Conservation (phyloP, 2,113 vertebrate genomes). For the Sceloporus tristichus region DNA sequence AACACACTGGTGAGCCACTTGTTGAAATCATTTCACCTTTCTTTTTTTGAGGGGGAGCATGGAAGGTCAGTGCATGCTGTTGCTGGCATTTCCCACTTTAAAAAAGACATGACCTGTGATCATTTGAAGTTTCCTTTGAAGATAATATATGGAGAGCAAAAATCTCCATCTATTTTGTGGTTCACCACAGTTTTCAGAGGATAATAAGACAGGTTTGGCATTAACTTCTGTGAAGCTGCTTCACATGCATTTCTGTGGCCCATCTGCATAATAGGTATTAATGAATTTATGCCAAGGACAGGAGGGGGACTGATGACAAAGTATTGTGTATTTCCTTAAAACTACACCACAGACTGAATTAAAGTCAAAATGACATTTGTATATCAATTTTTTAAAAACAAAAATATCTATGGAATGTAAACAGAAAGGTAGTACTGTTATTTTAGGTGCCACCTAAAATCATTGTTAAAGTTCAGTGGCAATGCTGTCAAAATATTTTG, state of each 20-base stretch:
- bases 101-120: conserved; percentile 30
- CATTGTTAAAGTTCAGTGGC: conserved; percentile 21
- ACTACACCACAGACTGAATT: background rate
- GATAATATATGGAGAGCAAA: conserved; percentile 55
- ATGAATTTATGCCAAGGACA: background rate
- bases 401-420: background rate
- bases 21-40: background rate
- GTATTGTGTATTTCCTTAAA: background rate
- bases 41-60: background rate
- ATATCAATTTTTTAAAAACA: background rate
- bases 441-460: conserved; percentile 29
- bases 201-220: conserved; percentile 18
- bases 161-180: conserved; percentile 44
- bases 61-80: background rate
- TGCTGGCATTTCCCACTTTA: conserved; percentile 32
- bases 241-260: background rate
- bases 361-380: background rate
- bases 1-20: too few species aligned
- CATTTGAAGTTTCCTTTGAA: conserved; percentile 55
- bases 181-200: conserved; percentile 51
- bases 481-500: conserved; percentile 38
- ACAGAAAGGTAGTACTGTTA: background rate
- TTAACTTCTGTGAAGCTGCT: background rate
- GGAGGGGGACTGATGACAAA: background rate
- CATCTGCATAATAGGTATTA: background rate